Evolutionary conservation across 2,888 invertebrate species (phyloP), one percentile per base, ranked within the genome.

Genomic region (Plutella xylostella): DNA sequence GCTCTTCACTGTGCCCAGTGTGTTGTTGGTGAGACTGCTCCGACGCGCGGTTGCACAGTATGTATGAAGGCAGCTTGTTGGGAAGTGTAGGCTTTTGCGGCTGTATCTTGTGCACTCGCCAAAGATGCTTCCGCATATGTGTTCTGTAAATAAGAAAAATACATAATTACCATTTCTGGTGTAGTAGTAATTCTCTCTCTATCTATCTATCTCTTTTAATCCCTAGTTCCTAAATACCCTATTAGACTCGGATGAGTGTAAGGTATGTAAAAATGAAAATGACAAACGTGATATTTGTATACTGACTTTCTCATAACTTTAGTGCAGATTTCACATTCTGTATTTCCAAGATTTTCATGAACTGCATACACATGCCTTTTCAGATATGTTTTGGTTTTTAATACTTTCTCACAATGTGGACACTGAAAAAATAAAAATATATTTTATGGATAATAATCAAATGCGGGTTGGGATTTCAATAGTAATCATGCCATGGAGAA

Each of bases 51-150:
- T 37, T 18, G 20, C n/a, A n/a, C n/a, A n/a, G n/a, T n/a, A 37
- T 37, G 37, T 37, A 37, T 12, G 37, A 37, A 17, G 37, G 37
- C 37, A 37, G 20, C 19, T 17, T 17, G 37, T 37, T 37, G 19
- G 37, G 17, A 7, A 17, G 37, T 4, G 4, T 15, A 7, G 15
- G 20, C 20, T 37, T 17, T 37, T 37, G 3, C 15, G 37, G 18
- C 5, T 37, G 18, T 37, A 37, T 17, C 19, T 37, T 37, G n/a
- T 37, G 37, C n/a, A 37, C 37, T 15, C 19, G 17, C 18, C 37
- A 6, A 12, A 12, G 18, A 37, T 37, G 37, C 3, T 9, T 5
- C 5, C 19, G 17, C n/a, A 37, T 4, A 37, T 37, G 9, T 19
- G 7, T 15, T 17, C 37, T 37, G 37, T 19, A 19, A n/a, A 33